Evolutionary conservation across 2,888 invertebrate genomes (phyloP).

Genomic region (Campoletis raptor): DNA sequence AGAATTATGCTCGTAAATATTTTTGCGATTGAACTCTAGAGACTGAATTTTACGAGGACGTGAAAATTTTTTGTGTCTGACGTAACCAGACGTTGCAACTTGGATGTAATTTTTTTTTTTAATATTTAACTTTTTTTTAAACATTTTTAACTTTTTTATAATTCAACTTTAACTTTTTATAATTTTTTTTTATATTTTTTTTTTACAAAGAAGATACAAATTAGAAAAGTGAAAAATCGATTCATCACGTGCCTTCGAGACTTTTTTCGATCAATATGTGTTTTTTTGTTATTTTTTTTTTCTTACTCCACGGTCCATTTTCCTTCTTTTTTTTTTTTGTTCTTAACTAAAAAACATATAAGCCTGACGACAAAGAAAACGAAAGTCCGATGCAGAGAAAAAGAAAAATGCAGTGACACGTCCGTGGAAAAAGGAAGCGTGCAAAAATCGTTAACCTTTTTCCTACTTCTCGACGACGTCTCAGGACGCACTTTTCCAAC

Average conservation of each 20-base stretch:
- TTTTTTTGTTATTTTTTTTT: neutral
- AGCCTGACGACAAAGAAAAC: slow-evolving; percentile 13
- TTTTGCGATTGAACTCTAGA: neutral
- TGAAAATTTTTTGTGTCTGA: no score
- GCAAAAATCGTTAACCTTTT: slow-evolving; percentile 51
- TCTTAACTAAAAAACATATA: no score
- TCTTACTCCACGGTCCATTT: no score
- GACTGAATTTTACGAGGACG: no score
- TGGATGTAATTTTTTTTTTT: no score
- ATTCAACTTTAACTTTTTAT: no score
- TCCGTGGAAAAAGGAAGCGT: slow-evolving; percentile 5
- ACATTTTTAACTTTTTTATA: no score
- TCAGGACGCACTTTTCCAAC: slow-evolving; percentile 14
- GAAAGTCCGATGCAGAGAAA: neutral
- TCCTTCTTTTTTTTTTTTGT: no score
- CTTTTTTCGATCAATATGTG: neutral
- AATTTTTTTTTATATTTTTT: no score
- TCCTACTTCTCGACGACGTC: slow-evolving; percentile 10
- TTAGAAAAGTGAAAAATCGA: neutral
- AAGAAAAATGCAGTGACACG: slow-evolving; percentile 1
- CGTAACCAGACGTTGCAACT: no score
- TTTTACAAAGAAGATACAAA: neutral
- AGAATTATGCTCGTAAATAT: neutral
- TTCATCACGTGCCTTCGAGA: neutral
- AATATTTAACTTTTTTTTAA: no score